Percentiles rank a stretch among this genome's conserved stretches.
phyloP scores from a whole-genome alignment of 2,888 invertebrate species.

The Lamellibrachia columna region DNA sequence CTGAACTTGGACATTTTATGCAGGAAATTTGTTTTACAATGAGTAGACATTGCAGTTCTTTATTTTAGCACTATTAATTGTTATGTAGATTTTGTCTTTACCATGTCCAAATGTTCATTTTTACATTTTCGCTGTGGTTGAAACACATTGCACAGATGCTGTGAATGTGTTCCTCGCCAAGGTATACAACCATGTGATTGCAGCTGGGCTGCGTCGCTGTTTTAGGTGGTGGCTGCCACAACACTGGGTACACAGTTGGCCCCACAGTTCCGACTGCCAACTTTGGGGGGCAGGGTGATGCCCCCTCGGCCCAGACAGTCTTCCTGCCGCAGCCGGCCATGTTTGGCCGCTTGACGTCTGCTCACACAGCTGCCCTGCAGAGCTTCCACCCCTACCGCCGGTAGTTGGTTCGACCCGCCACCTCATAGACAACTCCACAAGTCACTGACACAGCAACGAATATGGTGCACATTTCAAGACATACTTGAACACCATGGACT shows the following conservation, averaged over 20 bases:
- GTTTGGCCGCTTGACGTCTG: not conserved
- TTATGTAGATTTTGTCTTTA: not conserved
- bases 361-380: not conserved
- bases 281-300: slow-evolving; percentile 7
- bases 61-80: not conserved
- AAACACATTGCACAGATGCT: not conserved
- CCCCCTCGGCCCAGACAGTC: not conserved
- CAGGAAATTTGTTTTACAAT: not conserved
- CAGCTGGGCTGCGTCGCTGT: not conserved
- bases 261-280: not conserved
- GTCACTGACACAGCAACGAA: not conserved
- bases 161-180: not conserved
- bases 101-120: not conserved
- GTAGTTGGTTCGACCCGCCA: not conserved
- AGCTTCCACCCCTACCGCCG: not conserved
- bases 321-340: not conserved
- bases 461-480: not conserved
- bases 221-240: slow-evolving; percentile 1
- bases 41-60: not conserved
- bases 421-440: not conserved
- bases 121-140: not conserved
- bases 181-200: not conserved
- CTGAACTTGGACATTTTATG: not conserved
- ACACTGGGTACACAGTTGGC: not conserved
- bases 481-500: not conserved